These are phyloP conservation scores for Artemisiospiza belli DNA, from an alignment of 2,113 vertebrate species.

Conservation along the genomic window DNA sequence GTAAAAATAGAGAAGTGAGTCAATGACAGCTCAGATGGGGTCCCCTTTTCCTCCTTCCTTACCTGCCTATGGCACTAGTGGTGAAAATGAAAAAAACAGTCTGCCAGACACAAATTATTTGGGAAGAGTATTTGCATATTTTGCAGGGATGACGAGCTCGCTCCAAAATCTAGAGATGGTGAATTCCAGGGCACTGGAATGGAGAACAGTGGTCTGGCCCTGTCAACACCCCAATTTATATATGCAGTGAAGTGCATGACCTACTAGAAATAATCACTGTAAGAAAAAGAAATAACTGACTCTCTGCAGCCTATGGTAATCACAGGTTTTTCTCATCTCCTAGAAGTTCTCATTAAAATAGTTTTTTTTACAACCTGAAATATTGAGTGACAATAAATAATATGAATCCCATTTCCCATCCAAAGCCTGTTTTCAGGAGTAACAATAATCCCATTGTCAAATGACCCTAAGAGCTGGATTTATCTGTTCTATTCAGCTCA, in stretches of 20 bases:
- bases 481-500: constrained; percentile 57
- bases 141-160: rapidly evolving
- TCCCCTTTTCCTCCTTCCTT: not conserved
- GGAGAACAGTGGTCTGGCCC: not conserved
- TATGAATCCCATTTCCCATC: constrained; percentile 23
- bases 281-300: constrained; percentile 17
- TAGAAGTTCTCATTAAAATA: not conserved
- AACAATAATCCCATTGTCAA: constrained; percentile 67
- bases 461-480: constrained; percentile 52
- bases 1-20: not conserved
- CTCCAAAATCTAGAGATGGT: not conserved
- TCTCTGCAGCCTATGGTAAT: not conserved
- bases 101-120: not conserved
- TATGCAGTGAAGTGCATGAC: not conserved
- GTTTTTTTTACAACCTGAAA: constrained; percentile 17
- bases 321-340: not conserved
- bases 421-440: constrained; percentile 35
- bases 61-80: not conserved
- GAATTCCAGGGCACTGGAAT: not conserved
- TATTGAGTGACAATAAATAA: constrained; percentile 45
- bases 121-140: not conserved
- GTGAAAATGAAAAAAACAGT: not conserved
- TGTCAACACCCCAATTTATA: not conserved
- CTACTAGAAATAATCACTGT: not conserved
- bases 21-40: not conserved